These are phyloP conservation scores for Phaenicophaeus curvirostris DNA, from an alignment of 2,797 vertebrate genomes.

Conservation along the genomic window DNA sequence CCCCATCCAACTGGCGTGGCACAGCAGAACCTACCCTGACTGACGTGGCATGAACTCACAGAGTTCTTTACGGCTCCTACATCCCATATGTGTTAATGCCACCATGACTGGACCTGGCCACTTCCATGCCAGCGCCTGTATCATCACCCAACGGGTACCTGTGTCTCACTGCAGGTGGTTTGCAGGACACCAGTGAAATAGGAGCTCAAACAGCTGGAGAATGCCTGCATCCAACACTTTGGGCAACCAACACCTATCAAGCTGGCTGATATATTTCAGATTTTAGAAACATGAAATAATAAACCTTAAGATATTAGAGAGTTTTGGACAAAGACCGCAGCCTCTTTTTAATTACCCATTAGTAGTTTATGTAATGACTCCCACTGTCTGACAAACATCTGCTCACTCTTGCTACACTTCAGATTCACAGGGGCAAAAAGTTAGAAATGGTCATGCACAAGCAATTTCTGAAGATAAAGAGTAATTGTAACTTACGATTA, in stretches of 20 bases:
- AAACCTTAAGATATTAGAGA: fast-evolving
- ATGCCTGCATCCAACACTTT: not conserved
- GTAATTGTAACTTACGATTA: conserved; percentile 86
- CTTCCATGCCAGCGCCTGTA: fast-evolving
- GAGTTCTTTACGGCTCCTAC: fast-evolving
- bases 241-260: fast-evolving
- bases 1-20: fast-evolving
- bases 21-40: not conserved
- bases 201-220: not conserved
- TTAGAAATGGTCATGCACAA: not conserved
- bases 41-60: fast-evolving
- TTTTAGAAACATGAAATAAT: not conserved
- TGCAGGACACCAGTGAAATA: not conserved
- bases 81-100: not conserved
- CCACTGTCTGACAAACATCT: fast-evolving
- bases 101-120: fast-evolving
- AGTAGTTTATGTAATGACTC: not conserved
- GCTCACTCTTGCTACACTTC: too few species aligned
- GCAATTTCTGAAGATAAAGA: not conserved
- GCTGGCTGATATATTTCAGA: fast-evolving
- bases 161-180: not conserved
- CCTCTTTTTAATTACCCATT: not conserved
- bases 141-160: fast-evolving
- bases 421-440: not conserved
- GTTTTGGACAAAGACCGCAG: fast-evolving